Evolutionary conservation across 1,140 invertebrate genomes (phyloP), one percentile per base, ranked within the genome.

Genomic region (Nilaparvata lugens): DNA sequence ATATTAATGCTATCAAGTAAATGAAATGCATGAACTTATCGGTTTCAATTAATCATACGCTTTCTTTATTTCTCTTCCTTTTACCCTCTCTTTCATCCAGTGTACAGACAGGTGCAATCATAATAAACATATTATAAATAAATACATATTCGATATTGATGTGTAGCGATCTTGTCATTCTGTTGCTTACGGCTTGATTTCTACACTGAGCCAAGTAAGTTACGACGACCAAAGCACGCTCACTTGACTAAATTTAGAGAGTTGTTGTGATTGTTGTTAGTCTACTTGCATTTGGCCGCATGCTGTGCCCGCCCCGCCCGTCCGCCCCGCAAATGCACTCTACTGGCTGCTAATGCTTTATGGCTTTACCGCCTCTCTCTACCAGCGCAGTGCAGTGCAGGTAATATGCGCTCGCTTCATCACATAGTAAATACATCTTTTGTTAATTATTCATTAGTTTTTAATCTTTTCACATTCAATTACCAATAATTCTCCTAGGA

Each of bases 21-120:
- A 60, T 40, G 59, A 60, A 66, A 66, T 66, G 65, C 65, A 66
- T 66, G 65, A 35, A 64, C 52, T 55, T 60, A 60, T 60, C 64
- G 65, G 65, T 66, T 66, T 66, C 61, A 66, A 66, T 66, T 66
- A 66, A 66, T 66, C 65, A 53, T 62, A 58, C 58, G 62, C 62
- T 66, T 66, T 64, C 55, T 66, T 66, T 64, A 61, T 64, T 64
- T 64, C 60, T 64, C 28, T 56, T 57, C 55, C 43, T 38, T 52
- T 18, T 43, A 25, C 45, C 28, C 56, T 52, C 56, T 57, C 56
- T 52, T 51, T 57, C 51, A 55, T 55, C 42, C 56, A 43, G 59
- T 60, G 59, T 60, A 60, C 59, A 60, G 59, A 60, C 59, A 60
- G 59, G 59, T 55, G 28, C 35, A 48, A 19, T 48, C 45, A 55